Evolutionary conservation across 2,113 vertebrate species (phyloP).

Genomic region (Dromas ardeola): DNA sequence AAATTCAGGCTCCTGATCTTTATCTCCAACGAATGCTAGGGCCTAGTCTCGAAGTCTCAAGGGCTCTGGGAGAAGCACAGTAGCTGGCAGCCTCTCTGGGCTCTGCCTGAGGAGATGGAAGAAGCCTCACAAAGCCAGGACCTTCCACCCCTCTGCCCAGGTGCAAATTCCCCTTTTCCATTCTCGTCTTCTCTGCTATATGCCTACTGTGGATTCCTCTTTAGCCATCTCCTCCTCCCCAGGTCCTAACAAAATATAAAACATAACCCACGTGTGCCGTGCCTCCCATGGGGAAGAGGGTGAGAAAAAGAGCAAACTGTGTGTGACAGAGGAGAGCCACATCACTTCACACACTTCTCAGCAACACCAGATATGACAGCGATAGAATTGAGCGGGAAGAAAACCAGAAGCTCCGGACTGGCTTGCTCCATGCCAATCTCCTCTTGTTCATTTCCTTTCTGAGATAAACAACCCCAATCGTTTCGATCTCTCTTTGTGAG

Average conservation of each 20-base stretch:
- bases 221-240: neutral
- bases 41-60: neutral
- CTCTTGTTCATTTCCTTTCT: slow-evolving; percentile 30
- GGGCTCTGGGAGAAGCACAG: neutral
- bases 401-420: neutral
- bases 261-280: neutral
- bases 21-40: neutral
- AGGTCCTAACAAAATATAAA: neutral
- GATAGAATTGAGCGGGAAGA: slow-evolving; percentile 7
- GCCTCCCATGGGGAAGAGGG: neutral
- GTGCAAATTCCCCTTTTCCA: neutral
- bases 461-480: slow-evolving; percentile 17
- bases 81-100: neutral
- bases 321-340: neutral
- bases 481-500: slow-evolving; percentile 10
- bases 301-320: neutral
- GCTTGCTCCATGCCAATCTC: neutral
- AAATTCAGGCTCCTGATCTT: neutral
- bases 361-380: neutral
- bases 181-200: neutral
- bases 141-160: neutral
- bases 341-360: neutral
- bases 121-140: neutral
- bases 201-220: neutral
- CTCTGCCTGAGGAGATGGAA: neutral